Percentiles rank a stretch among this genome's conserved stretches.
Evolutionary conservation across 1,140 invertebrate species (phyloP).

Genomic region (Drosophila chauvacae): DNA sequence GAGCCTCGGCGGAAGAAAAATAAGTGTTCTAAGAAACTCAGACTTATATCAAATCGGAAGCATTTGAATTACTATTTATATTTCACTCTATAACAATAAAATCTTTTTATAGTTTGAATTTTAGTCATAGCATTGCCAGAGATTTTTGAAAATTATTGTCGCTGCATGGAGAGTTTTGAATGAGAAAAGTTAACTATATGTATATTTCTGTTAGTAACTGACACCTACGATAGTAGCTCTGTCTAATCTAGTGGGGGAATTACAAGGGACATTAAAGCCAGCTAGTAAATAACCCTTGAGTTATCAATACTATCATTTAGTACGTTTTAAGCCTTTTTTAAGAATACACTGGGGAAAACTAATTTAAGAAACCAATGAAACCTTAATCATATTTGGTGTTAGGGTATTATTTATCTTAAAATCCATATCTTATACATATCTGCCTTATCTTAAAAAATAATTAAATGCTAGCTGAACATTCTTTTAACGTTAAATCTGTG

Average conservation of each 20-base stretch:
- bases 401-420: no score
- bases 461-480: no score
- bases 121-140: no score
- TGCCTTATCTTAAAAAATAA: background rate
- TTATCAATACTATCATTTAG: background rate
- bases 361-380: background rate
- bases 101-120: no score
- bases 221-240: no score
- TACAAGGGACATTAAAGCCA: background rate
- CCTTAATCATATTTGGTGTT: no score
- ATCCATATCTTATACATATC: background rate
- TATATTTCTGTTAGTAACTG: background rate
- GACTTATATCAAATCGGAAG: background rate
- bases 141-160: no score
- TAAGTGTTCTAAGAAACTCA: conserved; percentile 2
- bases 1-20: background rate
- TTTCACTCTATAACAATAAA: background rate
- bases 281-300: background rate
- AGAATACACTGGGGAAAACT: background rate
- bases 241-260: background rate
- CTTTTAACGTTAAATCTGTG: background rate
- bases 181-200: no score
- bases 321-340: background rate
- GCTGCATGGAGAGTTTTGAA: background rate
- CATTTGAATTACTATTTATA: conserved; percentile 5